Conservation (phyloP, 2,113 vertebrate genomes). For the Tragelaphus buxtoni region DNA sequence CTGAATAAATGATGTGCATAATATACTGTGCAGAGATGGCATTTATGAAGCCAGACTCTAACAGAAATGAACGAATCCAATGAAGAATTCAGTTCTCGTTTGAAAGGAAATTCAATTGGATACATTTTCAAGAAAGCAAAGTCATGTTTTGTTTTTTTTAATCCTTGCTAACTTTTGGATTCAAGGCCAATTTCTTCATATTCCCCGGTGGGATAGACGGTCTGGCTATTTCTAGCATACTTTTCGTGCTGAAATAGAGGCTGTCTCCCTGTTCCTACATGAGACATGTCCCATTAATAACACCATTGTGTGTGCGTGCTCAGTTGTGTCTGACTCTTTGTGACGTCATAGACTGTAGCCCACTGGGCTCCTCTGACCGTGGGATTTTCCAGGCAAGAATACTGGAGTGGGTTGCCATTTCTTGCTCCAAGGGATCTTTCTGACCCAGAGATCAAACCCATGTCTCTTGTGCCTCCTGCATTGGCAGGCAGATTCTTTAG, state of each 20-base stretch:
- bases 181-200: background rate
- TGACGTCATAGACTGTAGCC: background rate
- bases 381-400: background rate
- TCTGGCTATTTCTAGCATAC: too few relatives aligned
- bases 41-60: constrained; percentile 52
- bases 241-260: background rate
- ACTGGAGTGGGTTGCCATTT: background rate
- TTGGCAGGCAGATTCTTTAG: background rate
- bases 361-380: background rate
- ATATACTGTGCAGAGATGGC: constrained; percentile 57
- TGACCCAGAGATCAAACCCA: background rate
- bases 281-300: background rate
- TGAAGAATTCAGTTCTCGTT: constrained; percentile 51
- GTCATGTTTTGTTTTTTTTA: background rate
- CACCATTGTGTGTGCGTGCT: background rate
- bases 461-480: background rate
- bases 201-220: accelerated
- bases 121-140: constrained; percentile 52
- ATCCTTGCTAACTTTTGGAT: constrained; percentile 27
- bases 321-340: background rate
- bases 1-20: constrained; percentile 74
- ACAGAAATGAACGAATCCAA: constrained; percentile 57
- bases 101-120: constrained; percentile 68
- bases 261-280: background rate
- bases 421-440: background rate